Percentiles rank a stretch among this genome's conserved stretches.
Evolutionary conservation across 2,797 vertebrate species (phyloP).

Genomic region (Chromis chromis): DNA sequence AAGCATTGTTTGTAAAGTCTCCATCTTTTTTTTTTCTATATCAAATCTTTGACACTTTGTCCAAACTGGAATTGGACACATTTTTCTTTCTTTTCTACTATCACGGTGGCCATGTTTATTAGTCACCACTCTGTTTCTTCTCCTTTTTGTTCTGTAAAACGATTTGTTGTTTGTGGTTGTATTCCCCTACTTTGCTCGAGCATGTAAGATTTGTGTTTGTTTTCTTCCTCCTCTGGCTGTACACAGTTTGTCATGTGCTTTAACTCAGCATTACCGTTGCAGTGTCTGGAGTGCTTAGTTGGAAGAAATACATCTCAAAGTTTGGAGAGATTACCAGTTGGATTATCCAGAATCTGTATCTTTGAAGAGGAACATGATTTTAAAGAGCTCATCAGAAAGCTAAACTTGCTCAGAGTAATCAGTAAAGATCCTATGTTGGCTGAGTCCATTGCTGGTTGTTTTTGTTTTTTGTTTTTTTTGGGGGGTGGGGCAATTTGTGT

Average conservation of each 20-base stretch:
- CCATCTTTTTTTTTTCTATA: too few species aligned
- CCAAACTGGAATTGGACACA: background rate
- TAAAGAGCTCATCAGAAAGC: too few species aligned
- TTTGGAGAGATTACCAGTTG: background rate
- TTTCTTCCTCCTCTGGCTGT: background rate
- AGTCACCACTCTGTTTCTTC: background rate
- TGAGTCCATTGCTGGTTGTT: too few species aligned
- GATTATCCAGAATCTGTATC: background rate
- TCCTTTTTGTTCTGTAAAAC: background rate
- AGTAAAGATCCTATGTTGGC: background rate
- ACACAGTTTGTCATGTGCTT: constrained; percentile 5
- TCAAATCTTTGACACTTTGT: too few species aligned
- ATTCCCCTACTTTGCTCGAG: background rate
- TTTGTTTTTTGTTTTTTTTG: too few species aligned
- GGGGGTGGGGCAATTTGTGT: too few species aligned
- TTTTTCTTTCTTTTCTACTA: background rate
- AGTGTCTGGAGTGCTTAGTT: background rate
- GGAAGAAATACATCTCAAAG: background rate
- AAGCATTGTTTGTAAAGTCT: too few species aligned
- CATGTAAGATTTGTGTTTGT: background rate
- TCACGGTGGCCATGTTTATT: background rate
- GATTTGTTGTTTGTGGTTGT: background rate
- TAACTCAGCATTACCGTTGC: constrained; percentile 1
- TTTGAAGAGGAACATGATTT: too few species aligned
- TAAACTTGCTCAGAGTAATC: background rate